Base-by-base conservation (phyloP, 2,888 invertebrate species). In the Drosophila silvestris region DNA sequence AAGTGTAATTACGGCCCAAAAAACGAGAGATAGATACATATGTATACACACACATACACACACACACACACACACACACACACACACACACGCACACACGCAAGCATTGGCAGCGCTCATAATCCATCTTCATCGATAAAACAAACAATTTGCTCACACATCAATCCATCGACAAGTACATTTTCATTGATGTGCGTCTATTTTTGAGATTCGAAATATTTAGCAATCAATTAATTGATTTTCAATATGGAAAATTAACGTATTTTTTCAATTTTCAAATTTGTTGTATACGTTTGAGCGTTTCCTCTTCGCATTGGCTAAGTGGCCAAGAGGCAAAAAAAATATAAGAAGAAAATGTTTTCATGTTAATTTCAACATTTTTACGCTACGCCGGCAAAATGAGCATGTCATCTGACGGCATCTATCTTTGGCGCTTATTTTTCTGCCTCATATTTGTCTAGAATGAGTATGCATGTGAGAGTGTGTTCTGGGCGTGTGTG, bases 111-210 rank as follows among this genome's bases (percentile, higher is more conserved):
- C 67, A 56, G 54, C 61, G 33, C 85, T 89, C 87, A 89, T 90
- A 90, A 89, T 89, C 89, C 83, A 83, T 89, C 91, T 90, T 90
- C 88, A 82, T 88, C 91, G 81, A 85, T 91, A 81, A 79, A 81
- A 74, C 86, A 90, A 83, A 81, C 86, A 91, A 82, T 78, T 79
- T 81, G 72, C 76, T 57, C 57, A 75, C 74, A 81, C 79, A 90
- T 90, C 89, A 89, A 88, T 88, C 86, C 78, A 75, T 88, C 79
- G 74, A 30, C 83, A 69, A 77, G 77, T 83, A 67, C 57, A 86
- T 89, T 83, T 47, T 78, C 78, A 77, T 79, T 79, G 79, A 79
- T 76, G 72, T 79, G 67, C 59, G 54, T 51, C 61, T 70, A 75
- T 72, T 66, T 64, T 59, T n/a, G 54, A 70, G 70, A 59, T 74